Base-by-base conservation (phyloP, 2,888 invertebrate species). In the Epiblema foenella region DNA sequence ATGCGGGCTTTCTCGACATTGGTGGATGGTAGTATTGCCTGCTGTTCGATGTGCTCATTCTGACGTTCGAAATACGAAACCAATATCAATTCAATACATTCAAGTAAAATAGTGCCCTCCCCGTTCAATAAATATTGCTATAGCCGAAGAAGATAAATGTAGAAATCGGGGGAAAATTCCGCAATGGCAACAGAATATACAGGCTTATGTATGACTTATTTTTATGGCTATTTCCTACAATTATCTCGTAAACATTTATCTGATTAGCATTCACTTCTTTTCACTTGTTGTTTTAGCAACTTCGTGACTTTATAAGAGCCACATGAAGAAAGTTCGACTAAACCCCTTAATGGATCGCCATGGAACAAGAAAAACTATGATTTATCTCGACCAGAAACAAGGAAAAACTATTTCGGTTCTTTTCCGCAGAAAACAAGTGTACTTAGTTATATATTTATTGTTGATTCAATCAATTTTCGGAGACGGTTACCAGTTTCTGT, bases 281-380 rank as follows among this genome's bases (percentile, higher is more conserved):
- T 67, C 49, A 37, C 54, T 49, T 18, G n/a, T n/a, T n/a, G n/a
- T n/a, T n/a, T n/a, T 56, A 69, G 60, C 71, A 66, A 71, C 60
- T 71, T 62, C 51, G 2, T 62, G 2, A 54, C 59, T 65, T 65
- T 60, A 39, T 60, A 70, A 65, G n/a, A 49, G 70, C 46, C 65
- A 46, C 59, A 59, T 18, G 59, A 65, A 49, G 57, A 71, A 71
- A 71, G 49, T 71, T 71, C 49, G 17, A 12, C 29, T 56, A 46
- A 46, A 24, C 17, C 70, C 62, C 56, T 56, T 71, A 71, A 67
- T 67, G 70, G 54, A 62, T 67, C 56, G 33, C 54, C 49, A 18
- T 51, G 67, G 24, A 58, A 62, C 62, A 71, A 71, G 60, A 71
- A 71, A 71, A 67, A 67, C 71, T 71, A 71, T 71, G 71, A 71